These are phyloP conservation scores for Camponotus vicinus DNA, from an alignment of 1,140 invertebrate species.

Conservation along the genomic window DNA sequence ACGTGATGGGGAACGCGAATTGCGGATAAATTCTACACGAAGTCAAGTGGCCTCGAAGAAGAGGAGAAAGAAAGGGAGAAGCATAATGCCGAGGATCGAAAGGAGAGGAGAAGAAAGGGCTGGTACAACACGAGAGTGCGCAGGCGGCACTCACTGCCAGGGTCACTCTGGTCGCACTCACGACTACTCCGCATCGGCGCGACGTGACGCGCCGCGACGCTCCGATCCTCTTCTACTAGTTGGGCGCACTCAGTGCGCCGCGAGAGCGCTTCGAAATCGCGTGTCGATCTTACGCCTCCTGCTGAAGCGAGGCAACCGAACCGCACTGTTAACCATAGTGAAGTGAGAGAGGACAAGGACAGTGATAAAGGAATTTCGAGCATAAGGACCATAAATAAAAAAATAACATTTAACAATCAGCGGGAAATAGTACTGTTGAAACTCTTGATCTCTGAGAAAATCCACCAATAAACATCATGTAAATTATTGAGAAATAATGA, in stretches of 20 bases:
- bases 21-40: background rate
- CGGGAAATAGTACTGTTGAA: background rate
- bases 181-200: slow-evolving; percentile 50
- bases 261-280: slow-evolving; percentile 80
- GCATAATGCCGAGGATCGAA: background rate
- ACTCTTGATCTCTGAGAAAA: background rate
- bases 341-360: background rate
- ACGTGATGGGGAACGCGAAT: background rate
- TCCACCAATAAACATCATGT: background rate
- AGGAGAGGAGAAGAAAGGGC: slow-evolving; percentile 15
- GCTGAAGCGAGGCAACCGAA: background rate
- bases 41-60: background rate
- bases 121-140: slow-evolving; percentile 72
- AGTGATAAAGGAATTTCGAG: background rate
- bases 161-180: slow-evolving; percentile 78
- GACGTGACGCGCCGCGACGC: slow-evolving; percentile 61
- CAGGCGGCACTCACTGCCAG: slow-evolving; percentile 85
- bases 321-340: background rate
- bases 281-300: slow-evolving; percentile 60
- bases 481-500: background rate
- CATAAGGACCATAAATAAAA: background rate
- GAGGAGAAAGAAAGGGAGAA: background rate
- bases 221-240: slow-evolving; percentile 63
- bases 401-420: background rate
- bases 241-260: slow-evolving; percentile 80